phyloP scores from a whole-genome alignment of 2,888 invertebrate genomes.

The Petrolisthes manimaculis region DNA sequence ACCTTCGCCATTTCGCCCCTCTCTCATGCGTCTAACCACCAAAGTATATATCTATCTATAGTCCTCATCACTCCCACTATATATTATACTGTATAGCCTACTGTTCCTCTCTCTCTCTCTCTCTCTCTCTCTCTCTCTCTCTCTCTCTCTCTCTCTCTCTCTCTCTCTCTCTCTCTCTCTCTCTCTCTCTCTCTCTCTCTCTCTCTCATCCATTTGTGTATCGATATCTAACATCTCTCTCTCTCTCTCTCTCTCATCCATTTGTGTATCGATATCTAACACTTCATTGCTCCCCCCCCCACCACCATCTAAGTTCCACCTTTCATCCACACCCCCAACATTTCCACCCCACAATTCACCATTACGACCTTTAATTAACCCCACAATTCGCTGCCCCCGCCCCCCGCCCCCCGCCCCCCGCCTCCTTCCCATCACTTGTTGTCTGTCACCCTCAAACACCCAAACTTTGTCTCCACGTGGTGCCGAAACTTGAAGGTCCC shows the following conservation, averaged over 20 bases:
- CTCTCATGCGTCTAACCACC: not conserved
- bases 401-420: not conserved
- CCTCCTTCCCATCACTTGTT: not conserved
- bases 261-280: not conserved
- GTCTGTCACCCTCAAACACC: no score
- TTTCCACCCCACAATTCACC: not conserved
- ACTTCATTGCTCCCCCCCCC: not conserved
- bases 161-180: constrained; percentile 7
- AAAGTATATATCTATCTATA: not conserved
- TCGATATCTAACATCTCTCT: not conserved
- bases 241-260: not conserved
- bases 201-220: not conserved
- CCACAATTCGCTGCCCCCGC: not conserved
- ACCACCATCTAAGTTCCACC: not conserved
- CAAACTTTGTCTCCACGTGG: no score
- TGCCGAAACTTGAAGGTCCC: no score
- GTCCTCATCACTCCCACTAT: not conserved
- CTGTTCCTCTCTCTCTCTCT: not conserved
- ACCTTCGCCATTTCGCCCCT: not conserved
- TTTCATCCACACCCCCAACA: not conserved
- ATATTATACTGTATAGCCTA: not conserved
- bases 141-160: constrained; percentile 1
- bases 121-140: not conserved
- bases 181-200: not conserved
- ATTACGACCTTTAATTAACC: not conserved